phyloP scores from a whole-genome alignment of 1,140 invertebrate genomes.

The Diabrotica virgifera region DNA sequence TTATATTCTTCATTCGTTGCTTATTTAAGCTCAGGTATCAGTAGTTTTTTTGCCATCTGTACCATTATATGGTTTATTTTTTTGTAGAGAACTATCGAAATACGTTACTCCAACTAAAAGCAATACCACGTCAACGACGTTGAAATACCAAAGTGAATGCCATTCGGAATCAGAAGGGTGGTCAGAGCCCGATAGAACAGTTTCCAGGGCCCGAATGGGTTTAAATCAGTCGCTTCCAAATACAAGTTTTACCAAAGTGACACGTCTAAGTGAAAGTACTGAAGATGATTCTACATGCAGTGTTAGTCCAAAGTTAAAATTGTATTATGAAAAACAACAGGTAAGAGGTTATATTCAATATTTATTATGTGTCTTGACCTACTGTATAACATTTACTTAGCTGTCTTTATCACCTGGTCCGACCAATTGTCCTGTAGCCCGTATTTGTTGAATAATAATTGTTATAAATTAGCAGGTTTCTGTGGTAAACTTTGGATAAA shows the following conservation, averaged over 20 bases:
- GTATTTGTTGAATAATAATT: no score
- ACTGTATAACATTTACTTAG: no score
- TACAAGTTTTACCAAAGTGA: not conserved
- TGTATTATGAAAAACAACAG: constrained; percentile 3
- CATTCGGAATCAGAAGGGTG: constrained; percentile 73
- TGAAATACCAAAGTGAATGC: constrained; percentile 31
- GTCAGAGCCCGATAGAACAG: constrained; percentile 78
- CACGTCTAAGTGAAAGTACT: not conserved
- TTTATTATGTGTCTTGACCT: no score
- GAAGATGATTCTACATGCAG: constrained; percentile 14
- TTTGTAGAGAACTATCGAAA: not conserved
- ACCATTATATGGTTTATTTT: not conserved
- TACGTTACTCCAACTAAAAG: constrained; percentile 17
- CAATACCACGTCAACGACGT: constrained; percentile 30
- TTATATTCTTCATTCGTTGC: no score
- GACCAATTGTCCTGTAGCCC: no score
- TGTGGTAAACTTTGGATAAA: no score
- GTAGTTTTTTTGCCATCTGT: not conserved
- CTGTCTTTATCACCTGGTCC: no score
- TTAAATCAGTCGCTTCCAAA: constrained; percentile 23
- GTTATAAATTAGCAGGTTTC: no score
- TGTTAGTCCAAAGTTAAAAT: constrained; percentile 6
- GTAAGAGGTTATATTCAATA: no score
- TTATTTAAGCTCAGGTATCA: not conserved
- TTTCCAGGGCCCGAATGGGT: constrained; percentile 55